Evolutionary conservation across 2,797 vertebrate species (phyloP), one percentile per base, ranked within the genome.

Genomic region (Typhlichthys subterraneus): DNA sequence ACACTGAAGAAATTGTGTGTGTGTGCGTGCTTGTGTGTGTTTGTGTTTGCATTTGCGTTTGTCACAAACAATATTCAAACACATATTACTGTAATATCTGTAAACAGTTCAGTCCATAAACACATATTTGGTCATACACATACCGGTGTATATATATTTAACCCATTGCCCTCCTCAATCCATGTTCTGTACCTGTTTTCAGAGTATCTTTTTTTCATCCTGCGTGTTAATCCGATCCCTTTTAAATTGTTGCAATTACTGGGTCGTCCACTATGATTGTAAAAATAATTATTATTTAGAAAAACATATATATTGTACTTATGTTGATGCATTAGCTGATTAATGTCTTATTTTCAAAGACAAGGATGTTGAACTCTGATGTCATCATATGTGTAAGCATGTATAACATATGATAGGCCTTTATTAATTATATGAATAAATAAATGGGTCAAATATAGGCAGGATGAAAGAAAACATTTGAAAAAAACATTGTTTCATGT

Each of bases 231-330:
- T n/a, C n/a, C n/a, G n/a, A n/a, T n/a, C n/a, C n/a, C n/a, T n/a
- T n/a, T n/a, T n/a, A n/a, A n/a, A n/a, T 9, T 73, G n/a, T 63
- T 63, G 13, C 14, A 38, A 73, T 8, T 75, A 68, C 75, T 79
- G 72, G 69, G 59, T 69, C 62, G 5, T 79, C 76, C 67, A 82
- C 82, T 75, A 72, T 78, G 83, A 86, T 82, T 85, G 78, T 85
- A 84, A 60, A 19, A 48, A 59, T 49, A n/a, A 51, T 49, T 10
- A 14, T 33, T 3, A 31, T 53, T 11, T 38, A 14, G 29, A 29
- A 59, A 50, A 33, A 23, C 9, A 46, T 11, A 3, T 12, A 13
- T 23, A 59, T 47, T 59, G 19, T 12, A 57, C 5, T 13, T 14
- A 17, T 54, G 12, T 56, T 23, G 53, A 67, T 42, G 8, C 47